Evolutionary conservation across 2,113 vertebrate species (phyloP), one percentile per base, ranked within the genome.

Genomic region (Poecile atricapillus): DNA sequence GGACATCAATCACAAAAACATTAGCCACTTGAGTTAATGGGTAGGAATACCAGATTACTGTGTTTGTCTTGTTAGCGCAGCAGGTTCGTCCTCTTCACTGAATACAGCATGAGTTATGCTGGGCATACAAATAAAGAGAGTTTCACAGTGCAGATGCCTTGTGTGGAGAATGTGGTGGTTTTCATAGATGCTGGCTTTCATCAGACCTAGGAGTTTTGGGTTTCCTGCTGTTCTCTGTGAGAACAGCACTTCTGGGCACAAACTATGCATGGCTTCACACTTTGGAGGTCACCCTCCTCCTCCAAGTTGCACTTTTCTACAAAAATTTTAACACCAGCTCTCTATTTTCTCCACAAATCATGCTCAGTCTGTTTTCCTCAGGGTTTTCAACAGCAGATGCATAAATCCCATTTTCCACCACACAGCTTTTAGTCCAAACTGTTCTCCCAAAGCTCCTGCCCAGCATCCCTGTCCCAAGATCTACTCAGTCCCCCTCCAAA

Each of bases 51-150:
- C 53, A 65, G 79, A 83, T 88, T 90, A 89, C 70, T 85, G 68
- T 84, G 43, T 92, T 95, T 93, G 92, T 80, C 88, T 50, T 94
- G 63, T 95, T 95, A 92, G 67, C 39, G 10, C 64, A 89, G 83
- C 76, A 83, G 63, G 88, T 77, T 93, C 76, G 47, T 59, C 59
- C 59, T 77, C 59, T 77, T 63, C 73, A n/a, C 76, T 81, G 94
- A 92, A 55, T 77, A 28, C 43, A 77, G 55, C 33, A 8, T 53
- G 53, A 91, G 79, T 50, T 86, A 80, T 9, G 71, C 63, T 19
- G 50, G 73, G 55, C 55, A 70, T 83, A 77, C 63, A 73, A 93
- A 90, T 90, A 87, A 60, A 87, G 74, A 47, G 11, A 82, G 28
- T n/a, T 90, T 64, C 87, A 69, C 13, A 19, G 5, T 35, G n/a